Base-by-base conservation (phyloP, 2,888 invertebrate genomes). In the Caenorhabditis zanzibari region DNA sequence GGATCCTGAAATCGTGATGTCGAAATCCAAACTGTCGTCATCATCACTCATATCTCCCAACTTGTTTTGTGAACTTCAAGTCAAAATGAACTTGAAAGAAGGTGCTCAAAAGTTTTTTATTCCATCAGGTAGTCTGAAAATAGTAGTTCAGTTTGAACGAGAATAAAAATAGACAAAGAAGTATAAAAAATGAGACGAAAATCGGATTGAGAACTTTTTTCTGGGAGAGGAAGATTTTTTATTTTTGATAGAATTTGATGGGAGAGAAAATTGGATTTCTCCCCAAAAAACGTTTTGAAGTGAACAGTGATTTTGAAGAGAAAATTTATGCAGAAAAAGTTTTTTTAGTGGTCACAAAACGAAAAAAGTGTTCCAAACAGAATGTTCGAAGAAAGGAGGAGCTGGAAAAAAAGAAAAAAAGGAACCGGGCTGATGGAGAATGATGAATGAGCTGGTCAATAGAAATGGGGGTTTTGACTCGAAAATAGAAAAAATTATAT, bases 1-100 rank as follows among this genome's bases (percentile, higher is more conserved):
- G 14, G 83, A 83, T 44, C 79, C 83, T 3, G 83, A 83, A 41
- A 80, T 80, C 1, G 83, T 83, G 52, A 83, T 83, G 49, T 83
- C 83, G 28, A 83, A 83, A 49, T 83, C 83, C 16, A 83, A 28
- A 59, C 83, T 83, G 71, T 83, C 83, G 6, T 79, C 83, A 2
- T 83, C 83, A 14, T 66, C 59, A n/a, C 68, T 69, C 32, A 49
- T 52, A 24, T 9, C 54, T 24, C 54, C n/a, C n/a, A n/a, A n/a
- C n/a, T n/a, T 19, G 24, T 22, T 54, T 24, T 54, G 24, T 7
- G 4, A 26, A 32, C 32, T 32, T 32, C 5, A 32, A 32, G 32
- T 7, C 32, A 32, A 32, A 32, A 32, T 6, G 7, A 14, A 38
- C 1, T 35, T 24, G 7, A 32, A 32, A 6, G 5, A 4, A 32